Percentiles rank a stretch among this genome's conserved stretches.
phyloP scores from a whole-genome alignment of 2,113 vertebrate genomes.

The Crocuta crocuta region DNA sequence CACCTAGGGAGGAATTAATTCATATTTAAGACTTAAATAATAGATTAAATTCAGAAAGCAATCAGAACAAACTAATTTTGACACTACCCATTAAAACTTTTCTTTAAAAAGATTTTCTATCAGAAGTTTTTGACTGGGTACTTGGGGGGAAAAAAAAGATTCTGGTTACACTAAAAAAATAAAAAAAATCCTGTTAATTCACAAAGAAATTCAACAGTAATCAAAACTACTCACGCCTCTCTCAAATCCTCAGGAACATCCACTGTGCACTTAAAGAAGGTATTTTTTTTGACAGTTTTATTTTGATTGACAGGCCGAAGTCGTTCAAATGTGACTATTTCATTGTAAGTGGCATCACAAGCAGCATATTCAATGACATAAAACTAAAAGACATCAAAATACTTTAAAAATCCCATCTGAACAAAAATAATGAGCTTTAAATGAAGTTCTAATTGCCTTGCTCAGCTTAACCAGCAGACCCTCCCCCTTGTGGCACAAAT shows the following conservation, averaged over 20 bases:
- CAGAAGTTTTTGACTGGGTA: neutral
- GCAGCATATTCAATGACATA: constrained; percentile 93
- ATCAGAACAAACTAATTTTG: constrained; percentile 7
- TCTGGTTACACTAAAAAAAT: constrained; percentile 32
- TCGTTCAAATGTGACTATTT: constrained; percentile 92
- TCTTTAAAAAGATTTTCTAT: constrained; percentile 29
- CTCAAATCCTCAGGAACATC: constrained; percentile 91
- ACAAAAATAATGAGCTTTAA: constrained; percentile 58
- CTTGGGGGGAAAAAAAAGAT: neutral
- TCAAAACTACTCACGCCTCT: constrained; percentile 90
- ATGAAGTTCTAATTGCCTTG: constrained; percentile 55
- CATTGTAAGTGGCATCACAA: constrained; percentile 93
- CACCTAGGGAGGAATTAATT: constrained; percentile 85
- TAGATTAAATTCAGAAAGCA: neutral
- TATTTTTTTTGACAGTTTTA: constrained; percentile 91
- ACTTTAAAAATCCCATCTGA: constrained; percentile 72
- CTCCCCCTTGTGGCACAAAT: constrained; percentile 28
- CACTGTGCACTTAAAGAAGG: constrained; percentile 91
- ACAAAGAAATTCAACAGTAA: constrained; percentile 25
- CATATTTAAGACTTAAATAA: constrained; percentile 35
- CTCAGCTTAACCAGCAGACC: neutral
- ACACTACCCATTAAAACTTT: neutral
- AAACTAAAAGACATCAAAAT: constrained; percentile 85
- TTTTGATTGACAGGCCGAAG: constrained; percentile 92
- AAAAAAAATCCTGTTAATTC: neutral